Evolutionary conservation across 2,113 vertebrate species (phyloP).

Genomic region (Oxyruncus cristatus): DNA sequence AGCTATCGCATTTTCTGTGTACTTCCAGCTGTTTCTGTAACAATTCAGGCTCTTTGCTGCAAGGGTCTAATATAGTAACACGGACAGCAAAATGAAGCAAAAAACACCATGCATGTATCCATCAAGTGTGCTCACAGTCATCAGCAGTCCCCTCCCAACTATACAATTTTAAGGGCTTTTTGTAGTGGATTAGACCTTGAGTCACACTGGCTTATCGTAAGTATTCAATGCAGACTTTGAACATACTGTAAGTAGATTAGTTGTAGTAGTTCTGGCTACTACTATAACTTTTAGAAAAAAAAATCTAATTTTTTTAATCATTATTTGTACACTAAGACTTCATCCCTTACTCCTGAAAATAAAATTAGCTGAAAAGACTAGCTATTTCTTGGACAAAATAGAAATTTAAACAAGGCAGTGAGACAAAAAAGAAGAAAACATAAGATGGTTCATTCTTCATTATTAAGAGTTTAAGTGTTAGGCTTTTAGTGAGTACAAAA

Average conservation of each 20-base stretch:
- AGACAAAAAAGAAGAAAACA: neutral
- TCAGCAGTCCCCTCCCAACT: neutral
- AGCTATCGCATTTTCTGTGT: neutral
- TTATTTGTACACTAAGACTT: neutral
- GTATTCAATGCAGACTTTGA: neutral
- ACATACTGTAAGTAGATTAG: neutral
- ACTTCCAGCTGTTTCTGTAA: neutral
- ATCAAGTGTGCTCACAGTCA: neutral
- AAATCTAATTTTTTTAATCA: neutral
- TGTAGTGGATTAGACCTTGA: neutral
- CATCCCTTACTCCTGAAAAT: neutral
- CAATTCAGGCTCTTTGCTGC: neutral
- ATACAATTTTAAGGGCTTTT: neutral
- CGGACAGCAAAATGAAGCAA: neutral
- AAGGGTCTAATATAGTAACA: neutral
- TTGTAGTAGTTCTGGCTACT: neutral
- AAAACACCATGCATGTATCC: neutral
- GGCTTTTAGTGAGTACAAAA: neutral
- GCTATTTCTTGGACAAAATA: neutral
- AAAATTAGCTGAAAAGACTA: neutral
- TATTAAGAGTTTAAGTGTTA: neutral
- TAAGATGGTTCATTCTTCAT: neutral
- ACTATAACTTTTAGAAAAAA: neutral
- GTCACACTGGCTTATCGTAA: neutral
- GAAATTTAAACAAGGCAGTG: neutral